These are phyloP conservation scores for Zosterops pallidus DNA, from an alignment of 2,113 vertebrate genomes.

Conservation along the genomic window DNA sequence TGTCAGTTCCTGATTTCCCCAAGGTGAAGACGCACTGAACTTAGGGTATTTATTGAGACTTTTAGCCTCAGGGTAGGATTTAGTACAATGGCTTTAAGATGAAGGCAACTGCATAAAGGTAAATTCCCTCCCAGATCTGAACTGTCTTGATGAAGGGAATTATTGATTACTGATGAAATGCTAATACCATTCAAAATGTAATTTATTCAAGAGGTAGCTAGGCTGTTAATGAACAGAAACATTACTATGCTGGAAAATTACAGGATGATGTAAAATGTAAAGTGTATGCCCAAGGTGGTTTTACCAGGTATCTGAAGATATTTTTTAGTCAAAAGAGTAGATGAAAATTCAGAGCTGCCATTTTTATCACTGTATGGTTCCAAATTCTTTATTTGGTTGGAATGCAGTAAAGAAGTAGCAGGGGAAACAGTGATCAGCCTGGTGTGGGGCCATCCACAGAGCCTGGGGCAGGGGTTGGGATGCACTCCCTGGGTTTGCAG, in stretches of 20 bases:
- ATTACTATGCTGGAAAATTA: background rate
- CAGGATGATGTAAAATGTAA: background rate
- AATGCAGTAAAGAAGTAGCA: background rate
- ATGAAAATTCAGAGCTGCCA: background rate
- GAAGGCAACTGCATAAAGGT: background rate
- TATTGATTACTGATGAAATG: slow-evolving; percentile 10
- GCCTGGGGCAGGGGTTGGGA: background rate
- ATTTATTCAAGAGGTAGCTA: background rate
- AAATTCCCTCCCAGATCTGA: background rate
- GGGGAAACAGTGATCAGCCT: background rate
- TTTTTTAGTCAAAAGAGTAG: background rate
- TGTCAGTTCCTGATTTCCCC: background rate
- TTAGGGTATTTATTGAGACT: background rate
- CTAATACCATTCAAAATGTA: background rate
- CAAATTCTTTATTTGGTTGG: background rate
- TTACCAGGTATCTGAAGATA: background rate
- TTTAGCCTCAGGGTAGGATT: background rate
- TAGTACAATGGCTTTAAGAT: rapidly evolving
- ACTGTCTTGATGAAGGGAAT: background rate
- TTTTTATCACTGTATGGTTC: background rate
- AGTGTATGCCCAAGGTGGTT: background rate
- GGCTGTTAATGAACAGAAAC: background rate
- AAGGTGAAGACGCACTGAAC: background rate
- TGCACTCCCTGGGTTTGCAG: background rate
- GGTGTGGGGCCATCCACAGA: background rate